A percentile compares a stretch with the other conserved stretches of the same genome.
These are phyloP conservation scores for Chelonoidis abingdonii DNA, from an alignment of 2,113 vertebrate species.

Conservation along the genomic window DNA sequence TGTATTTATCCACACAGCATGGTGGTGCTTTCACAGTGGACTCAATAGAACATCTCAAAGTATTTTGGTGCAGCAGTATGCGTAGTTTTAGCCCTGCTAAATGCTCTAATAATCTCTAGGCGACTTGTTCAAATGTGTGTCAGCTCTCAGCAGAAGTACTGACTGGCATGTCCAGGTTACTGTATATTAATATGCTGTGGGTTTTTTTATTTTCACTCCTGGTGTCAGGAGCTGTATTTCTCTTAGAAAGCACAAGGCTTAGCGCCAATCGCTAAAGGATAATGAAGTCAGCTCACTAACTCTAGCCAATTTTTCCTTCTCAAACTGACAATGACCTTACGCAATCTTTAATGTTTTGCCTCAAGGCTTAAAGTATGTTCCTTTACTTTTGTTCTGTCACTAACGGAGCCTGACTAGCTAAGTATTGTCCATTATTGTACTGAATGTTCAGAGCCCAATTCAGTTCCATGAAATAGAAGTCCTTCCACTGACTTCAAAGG, in stretches of 20 bases:
- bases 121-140: accelerated
- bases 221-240: no score
- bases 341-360: background rate
- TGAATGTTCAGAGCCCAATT: no score
- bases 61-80: accelerated
- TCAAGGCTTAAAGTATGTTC: background rate
- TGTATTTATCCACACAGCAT: background rate
- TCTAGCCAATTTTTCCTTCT: background rate
- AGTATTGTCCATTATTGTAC: no score
- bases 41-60: accelerated
- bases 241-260: background rate
- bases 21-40: background rate
- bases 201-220: background rate
- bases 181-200: accelerated
- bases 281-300: background rate
- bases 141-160: background rate
- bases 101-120: accelerated
- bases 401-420: background rate
- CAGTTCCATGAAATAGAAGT: background rate
- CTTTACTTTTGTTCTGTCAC: background rate
- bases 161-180: accelerated
- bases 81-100: accelerated
- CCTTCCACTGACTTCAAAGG: background rate
- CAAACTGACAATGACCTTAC: no score
- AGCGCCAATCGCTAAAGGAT: background rate